Conservation (phyloP, 2,888 invertebrate genomes). For the Drosophila crucigera region DNA sequence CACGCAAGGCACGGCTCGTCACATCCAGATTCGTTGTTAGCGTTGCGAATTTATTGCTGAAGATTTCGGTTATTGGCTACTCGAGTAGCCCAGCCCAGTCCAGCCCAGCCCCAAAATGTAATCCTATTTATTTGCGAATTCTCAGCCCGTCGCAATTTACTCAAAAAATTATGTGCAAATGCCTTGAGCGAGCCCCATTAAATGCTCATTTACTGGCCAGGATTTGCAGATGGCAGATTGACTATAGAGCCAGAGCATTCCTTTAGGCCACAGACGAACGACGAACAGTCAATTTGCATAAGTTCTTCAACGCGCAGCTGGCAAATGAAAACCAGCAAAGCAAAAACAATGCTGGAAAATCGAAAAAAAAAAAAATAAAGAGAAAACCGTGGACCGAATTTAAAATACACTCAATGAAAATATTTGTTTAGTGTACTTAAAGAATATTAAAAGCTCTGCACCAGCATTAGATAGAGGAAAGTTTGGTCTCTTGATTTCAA, state of each 20-base stretch:
- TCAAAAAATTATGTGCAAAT: slow-evolving; percentile 48
- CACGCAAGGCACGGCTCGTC: slow-evolving; percentile 36
- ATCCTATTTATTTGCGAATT: slow-evolving; percentile 49
- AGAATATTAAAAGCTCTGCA: not conserved
- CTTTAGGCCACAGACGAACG: slow-evolving; percentile 41
- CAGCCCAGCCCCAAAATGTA: slow-evolving; percentile 18
- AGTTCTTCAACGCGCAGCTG: slow-evolving; percentile 43
- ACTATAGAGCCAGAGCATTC: slow-evolving; percentile 2
- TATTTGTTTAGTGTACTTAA: not conserved
- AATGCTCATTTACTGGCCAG: slow-evolving; percentile 50
- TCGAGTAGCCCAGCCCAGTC: not conserved
- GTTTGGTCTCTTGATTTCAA: slow-evolving; percentile 3
- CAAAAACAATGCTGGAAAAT: slow-evolving; percentile 9
- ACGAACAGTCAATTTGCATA: slow-evolving; percentile 53
- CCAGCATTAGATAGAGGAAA: not conserved
- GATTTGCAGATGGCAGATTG: not conserved
- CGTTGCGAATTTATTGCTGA: slow-evolving; percentile 46
- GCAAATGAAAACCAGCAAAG: slow-evolving; percentile 20
- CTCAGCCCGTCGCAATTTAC: slow-evolving; percentile 41
- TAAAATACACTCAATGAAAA: slow-evolving; percentile 19
- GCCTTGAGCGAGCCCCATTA: slow-evolving; percentile 60
- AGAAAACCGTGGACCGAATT: slow-evolving; percentile 1
- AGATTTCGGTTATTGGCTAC: slow-evolving; percentile 40
- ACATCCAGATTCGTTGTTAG: slow-evolving; percentile 40
- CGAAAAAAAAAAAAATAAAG: not conserved